Percentiles rank a stretch among this genome's conserved stretches.
Evolutionary conservation across 2,888 invertebrate genomes (phyloP).

Genomic region (Leuctra nigra): DNA sequence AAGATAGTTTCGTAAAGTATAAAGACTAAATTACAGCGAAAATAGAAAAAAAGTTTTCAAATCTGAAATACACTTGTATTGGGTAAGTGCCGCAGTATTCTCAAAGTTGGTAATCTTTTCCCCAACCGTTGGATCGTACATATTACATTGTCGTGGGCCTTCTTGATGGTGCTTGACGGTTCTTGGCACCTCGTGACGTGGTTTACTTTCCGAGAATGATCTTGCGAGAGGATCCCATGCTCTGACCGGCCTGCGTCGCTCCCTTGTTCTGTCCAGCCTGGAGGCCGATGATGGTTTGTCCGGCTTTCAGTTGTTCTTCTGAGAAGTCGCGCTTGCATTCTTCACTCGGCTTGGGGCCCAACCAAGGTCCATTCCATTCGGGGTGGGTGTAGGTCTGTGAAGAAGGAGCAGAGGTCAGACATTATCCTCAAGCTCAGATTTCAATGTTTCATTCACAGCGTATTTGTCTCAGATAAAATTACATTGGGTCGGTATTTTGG

Average conservation of each 20-base stretch:
- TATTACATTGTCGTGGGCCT: not conserved
- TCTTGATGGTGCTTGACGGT: not conserved
- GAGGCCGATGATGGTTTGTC: conserved; percentile 83
- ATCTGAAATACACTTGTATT: too few relatives aligned
- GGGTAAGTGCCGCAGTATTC: too few relatives aligned
- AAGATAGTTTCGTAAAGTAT: too few relatives aligned
- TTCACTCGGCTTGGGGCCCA: conserved; percentile 92
- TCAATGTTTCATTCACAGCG: too few relatives aligned
- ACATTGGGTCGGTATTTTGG: too few relatives aligned
- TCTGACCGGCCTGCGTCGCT: conserved; percentile 86
- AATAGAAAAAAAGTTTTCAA: too few relatives aligned
- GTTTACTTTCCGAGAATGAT: conserved; percentile 79
- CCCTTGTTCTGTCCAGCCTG: conserved; percentile 97
- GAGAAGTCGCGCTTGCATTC: conserved; percentile 92
- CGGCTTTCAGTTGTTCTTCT: conserved; percentile 84
- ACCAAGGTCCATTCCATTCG: conserved; percentile 77
- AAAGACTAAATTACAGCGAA: too few relatives aligned
- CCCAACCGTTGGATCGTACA: too few relatives aligned
- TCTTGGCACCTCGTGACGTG: not conserved
- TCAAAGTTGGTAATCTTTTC: too few relatives aligned
- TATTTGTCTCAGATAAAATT: too few relatives aligned
- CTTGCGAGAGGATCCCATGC: conserved; percentile 83
- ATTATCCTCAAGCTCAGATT: too few relatives aligned
- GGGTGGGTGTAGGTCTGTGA: conserved; percentile 74
- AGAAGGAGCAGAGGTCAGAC: conserved; percentile 12